phyloP scores from a whole-genome alignment of 2,797 vertebrate species.

The Eleutherodactylus coqui region DNA sequence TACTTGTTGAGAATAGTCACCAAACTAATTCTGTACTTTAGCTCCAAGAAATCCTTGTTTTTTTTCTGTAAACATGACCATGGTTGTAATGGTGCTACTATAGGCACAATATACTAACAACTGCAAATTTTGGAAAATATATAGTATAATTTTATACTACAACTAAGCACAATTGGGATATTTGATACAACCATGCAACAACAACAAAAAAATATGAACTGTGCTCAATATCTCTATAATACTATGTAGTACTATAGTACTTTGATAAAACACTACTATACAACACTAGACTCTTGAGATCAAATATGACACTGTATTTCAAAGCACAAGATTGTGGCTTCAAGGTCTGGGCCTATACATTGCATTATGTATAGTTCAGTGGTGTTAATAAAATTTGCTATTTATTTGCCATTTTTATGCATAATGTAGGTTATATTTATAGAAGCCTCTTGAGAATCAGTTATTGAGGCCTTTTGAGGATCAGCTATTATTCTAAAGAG shows the following conservation, averaged over 20 bases:
- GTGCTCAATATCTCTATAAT: no score
- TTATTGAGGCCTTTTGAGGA: not conserved
- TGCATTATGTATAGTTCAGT: not conserved
- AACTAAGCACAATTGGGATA: constrained; percentile 17
- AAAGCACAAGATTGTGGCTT: constrained; percentile 23
- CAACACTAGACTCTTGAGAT: not conserved
- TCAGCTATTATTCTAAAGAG: not conserved
- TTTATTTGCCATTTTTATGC: no score
- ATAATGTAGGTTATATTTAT: not conserved
- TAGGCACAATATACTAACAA: constrained; percentile 3
- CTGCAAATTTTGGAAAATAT: not conserved
- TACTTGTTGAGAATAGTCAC: not conserved
- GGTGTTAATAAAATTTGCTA: not conserved
- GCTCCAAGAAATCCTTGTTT: not conserved
- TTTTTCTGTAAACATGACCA: not conserved
- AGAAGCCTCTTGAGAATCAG: not conserved
- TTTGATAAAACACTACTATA: not conserved
- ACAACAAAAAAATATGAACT: not conserved
- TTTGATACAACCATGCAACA: not conserved
- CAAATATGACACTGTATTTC: not conserved
- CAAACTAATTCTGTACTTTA: not conserved
- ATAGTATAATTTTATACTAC: not conserved
- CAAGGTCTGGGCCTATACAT: not conserved
- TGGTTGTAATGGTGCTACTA: not conserved
- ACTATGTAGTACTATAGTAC: no score